Percentiles rank a stretch among this genome's conserved stretches.
Conservation (phyloP, 2,888 invertebrate genomes). For the Hoplodrina ambigua region DNA sequence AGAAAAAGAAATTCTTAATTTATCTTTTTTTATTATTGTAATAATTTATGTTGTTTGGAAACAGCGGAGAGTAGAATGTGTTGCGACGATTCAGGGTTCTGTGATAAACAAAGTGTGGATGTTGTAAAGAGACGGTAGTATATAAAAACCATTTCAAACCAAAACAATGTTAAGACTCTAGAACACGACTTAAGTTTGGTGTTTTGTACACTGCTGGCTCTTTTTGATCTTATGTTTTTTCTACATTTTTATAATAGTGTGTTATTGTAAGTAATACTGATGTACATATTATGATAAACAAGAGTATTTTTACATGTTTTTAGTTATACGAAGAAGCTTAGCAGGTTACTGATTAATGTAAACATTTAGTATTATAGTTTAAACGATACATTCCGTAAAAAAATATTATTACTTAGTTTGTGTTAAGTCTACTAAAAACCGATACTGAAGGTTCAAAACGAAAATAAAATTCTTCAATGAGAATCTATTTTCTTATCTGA, state of each 20-base stretch:
- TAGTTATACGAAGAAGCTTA: constrained; percentile 70
- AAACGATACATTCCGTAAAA: constrained; percentile 83
- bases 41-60: constrained; percentile 69
- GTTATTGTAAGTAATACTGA: constrained; percentile 66
- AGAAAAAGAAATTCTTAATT: constrained; percentile 51
- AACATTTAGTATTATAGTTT: constrained; percentile 77
- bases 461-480: constrained; percentile 64
- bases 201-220: constrained; percentile 68
- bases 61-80: constrained; percentile 65
- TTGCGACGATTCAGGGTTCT: constrained; percentile 79
- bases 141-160: constrained; percentile 59
- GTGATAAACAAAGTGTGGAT: constrained; percentile 78
- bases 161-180: constrained; percentile 52
- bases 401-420: constrained; percentile 64
- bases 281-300: constrained; percentile 78
- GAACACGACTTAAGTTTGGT: constrained; percentile 49
- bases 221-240: constrained; percentile 64
- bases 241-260: constrained; percentile 68
- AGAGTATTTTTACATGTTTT: constrained; percentile 73
- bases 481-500: constrained; percentile 64
- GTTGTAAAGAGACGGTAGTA: constrained; percentile 66
- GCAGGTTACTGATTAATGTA: constrained; percentile 69
- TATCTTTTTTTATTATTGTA: constrained; percentile 60
- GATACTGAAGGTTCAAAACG: constrained; percentile 52
- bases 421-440: constrained; percentile 55